Conservation (phyloP, 1,140 invertebrate species). For the Glomeris maerens region DNA sequence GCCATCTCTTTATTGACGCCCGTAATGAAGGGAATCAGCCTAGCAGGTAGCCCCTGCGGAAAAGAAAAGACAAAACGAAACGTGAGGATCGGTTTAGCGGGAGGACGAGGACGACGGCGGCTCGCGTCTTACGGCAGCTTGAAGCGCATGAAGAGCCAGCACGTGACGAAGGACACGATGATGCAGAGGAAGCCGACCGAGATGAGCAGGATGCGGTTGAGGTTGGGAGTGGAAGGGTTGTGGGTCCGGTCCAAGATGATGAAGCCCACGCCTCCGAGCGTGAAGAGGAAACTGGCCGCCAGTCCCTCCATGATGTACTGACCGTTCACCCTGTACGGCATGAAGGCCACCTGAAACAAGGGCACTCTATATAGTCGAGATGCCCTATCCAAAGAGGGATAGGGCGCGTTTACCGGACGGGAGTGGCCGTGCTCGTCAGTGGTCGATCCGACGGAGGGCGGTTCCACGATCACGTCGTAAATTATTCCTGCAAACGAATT, state of each 20-base stretch:
- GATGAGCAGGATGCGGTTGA: slow-evolving; percentile 82
- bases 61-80: slow-evolving; percentile 14
- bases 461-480: slow-evolving; percentile 97
- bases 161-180: slow-evolving; percentile 85
- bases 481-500: slow-evolving; percentile 64
- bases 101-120: neutral
- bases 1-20: no score
- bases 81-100: neutral
- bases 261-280: slow-evolving; percentile 87
- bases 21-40: slow-evolving; percentile 1
- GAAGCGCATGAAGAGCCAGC: slow-evolving; percentile 98
- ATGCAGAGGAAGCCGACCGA: slow-evolving; percentile 86
- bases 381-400: slow-evolving; percentile 1
- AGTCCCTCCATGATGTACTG: slow-evolving; percentile 99
- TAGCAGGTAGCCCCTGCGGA: slow-evolving; percentile 36
- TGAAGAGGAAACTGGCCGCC: slow-evolving; percentile 91
- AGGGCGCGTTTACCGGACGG: slow-evolving; percentile 62
- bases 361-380: neutral
- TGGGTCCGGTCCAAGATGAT: slow-evolving; percentile 91
- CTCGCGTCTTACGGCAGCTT: slow-evolving; percentile 64
- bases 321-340: slow-evolving; percentile 95
- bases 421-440: slow-evolving; percentile 93
- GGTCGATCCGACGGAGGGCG: slow-evolving; percentile 91
- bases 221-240: slow-evolving; percentile 72
- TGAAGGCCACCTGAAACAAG: slow-evolving; percentile 69